Base-by-base conservation (phyloP, 64 coral and sea anemone species). In the Cladopsammia gracilis region DNA sequence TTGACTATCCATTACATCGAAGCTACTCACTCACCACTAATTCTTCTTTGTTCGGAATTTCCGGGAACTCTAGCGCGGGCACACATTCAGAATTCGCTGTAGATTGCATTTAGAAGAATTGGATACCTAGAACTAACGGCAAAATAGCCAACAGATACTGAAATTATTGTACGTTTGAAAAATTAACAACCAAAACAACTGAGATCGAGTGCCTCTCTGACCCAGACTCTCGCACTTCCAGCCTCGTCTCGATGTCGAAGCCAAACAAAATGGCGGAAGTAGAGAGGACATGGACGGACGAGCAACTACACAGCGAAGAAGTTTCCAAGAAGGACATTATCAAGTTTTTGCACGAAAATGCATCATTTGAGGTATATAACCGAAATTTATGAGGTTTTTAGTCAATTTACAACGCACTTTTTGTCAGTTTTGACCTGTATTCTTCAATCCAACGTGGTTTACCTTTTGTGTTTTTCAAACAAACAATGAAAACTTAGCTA, bases 301-400 rank as follows among this genome's bases (percentile, higher is more conserved):
- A 96, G 68, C 97, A 98, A 62, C 57, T 98, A n/a, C 76, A 98
- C 14, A 90, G 90, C 8, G 97, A 98, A 24, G 91, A 71, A 23
- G 94, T 98, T 11, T 91, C 90, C 1, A 98, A 98, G 91, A 98
- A 98, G 68, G 97, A 98, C 83, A 98, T 98, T 62, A 87, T 98
- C 82, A 96, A 90, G 49, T 88, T 98, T 72, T 70, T 98, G 54
- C 97, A 98, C 64, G 97, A 96, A 23, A 44, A 98, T 93, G 97
- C 91, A 25, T 77, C 87, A 19, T 95, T 96, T 90, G 89, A 90
- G 90, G 90, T 96, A 82, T 64, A 3, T 6, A 47, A n/a, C 43
- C 24, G 20, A 16, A 64, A 8, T 10, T 64, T 19, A 5, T 64
- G 14, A 19, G 7, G 34, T 64, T 4, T 64, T 24, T 23, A 25